A percentile compares a stretch with the other conserved stretches of the same genome.
Conservation (phyloP, 1,140 invertebrate species). For the Drosophila pseudoobscura region DNA sequence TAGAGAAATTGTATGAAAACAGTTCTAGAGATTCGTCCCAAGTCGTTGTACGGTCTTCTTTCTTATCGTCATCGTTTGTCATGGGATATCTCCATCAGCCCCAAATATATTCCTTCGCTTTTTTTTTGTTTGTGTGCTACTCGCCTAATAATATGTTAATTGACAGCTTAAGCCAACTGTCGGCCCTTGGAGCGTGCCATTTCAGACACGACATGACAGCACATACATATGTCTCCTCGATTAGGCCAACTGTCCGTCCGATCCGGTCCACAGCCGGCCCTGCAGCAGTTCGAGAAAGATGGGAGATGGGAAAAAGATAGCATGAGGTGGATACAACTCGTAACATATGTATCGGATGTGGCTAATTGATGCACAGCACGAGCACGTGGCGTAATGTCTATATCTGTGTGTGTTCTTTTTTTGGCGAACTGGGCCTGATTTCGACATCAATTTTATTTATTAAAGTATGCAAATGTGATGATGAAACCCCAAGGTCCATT, state of each 20-base stretch:
- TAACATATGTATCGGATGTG: not conserved
- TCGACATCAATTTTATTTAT: slow-evolving; percentile 29
- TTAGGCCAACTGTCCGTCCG: slow-evolving; percentile 18
- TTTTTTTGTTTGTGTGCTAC: not conserved
- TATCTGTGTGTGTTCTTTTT: slow-evolving; percentile 12
- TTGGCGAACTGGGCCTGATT: slow-evolving; percentile 4
- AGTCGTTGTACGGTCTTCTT: not conserved
- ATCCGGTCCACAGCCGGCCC: not conserved
- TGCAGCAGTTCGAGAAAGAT: not conserved
- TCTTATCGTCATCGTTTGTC: slow-evolving; percentile 32
- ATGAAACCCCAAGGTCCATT: slow-evolving; percentile 20
- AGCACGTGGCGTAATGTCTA: slow-evolving; percentile 20
- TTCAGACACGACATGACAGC: slow-evolving; percentile 45
- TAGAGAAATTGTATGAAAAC: no score
- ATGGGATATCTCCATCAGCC: not conserved
- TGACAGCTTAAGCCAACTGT: slow-evolving; percentile 59
- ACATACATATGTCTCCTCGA: slow-evolving; percentile 54
- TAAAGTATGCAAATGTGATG: slow-evolving; percentile 42
- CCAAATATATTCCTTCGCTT: not conserved
- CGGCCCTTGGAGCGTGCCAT: slow-evolving; percentile 32
- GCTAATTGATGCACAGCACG: slow-evolving; percentile 28
- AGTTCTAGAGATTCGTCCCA: not conserved
- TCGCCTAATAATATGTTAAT: slow-evolving; percentile 61
- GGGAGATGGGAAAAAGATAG: not conserved
- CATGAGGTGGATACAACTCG: not conserved